Percentiles rank a stretch among this genome's conserved stretches.
phyloP scores from a whole-genome alignment of 2,113 vertebrate genomes.

The Semnornis frantzii region DNA sequence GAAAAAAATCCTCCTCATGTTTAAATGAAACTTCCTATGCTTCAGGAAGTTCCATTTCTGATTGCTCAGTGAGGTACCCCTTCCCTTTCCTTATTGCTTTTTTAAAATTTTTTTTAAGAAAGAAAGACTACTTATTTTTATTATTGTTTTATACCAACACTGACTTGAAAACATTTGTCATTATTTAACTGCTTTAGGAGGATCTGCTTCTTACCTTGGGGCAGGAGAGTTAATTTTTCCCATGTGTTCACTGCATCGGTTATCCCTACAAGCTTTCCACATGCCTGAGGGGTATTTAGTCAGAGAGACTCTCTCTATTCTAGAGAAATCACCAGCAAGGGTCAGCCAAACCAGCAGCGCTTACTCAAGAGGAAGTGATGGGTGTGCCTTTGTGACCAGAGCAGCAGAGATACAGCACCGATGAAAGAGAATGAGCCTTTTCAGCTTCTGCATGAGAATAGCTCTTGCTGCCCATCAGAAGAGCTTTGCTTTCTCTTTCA shows the following conservation, averaged over 20 bases:
- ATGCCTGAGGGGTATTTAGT: not conserved
- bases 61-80: not conserved
- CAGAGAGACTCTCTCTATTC: not conserved
- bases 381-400: not conserved
- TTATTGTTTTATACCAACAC: slow-evolving; percentile 35
- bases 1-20: too few relatives aligned
- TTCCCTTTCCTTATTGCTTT: not conserved
- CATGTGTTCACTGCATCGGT: slow-evolving; percentile 8
- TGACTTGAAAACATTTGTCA: slow-evolving; percentile 55
- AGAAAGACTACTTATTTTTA: not conserved
- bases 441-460: not conserved
- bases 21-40: too few relatives aligned
- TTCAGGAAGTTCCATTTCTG: too few relatives aligned
- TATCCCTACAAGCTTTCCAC: not conserved
- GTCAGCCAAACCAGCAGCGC: slow-evolving; percentile 9
- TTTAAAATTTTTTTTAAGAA: not conserved
- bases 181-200: slow-evolving; percentile 44
- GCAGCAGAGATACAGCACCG: not conserved
- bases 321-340: not conserved
- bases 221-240: slow-evolving; percentile 46
- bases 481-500: not conserved
- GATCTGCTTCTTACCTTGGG: slow-evolving; percentile 41
- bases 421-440: not conserved
- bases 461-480: not conserved
- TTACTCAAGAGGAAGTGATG: not conserved